These are phyloP conservation scores for Plectropomus leopardus DNA, from an alignment of 2,113 vertebrate genomes.

Conservation along the genomic window DNA sequence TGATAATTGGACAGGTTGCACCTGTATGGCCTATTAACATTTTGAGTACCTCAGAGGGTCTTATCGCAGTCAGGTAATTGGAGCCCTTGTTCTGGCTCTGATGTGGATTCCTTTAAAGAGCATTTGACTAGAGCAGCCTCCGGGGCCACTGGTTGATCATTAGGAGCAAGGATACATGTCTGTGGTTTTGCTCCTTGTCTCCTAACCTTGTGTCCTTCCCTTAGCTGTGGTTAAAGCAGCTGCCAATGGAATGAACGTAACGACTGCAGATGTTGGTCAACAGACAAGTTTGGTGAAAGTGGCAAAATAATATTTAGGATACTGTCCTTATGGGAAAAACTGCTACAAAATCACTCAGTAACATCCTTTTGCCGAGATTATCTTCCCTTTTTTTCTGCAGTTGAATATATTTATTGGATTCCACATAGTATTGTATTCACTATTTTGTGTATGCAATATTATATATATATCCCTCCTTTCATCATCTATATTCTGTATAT, in stretches of 20 bases:
- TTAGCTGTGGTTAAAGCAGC: constrained; percentile 14
- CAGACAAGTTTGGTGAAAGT: not conserved
- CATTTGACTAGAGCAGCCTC: constrained; percentile 58
- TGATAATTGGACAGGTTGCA: constrained; percentile 74
- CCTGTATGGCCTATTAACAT: constrained; percentile 61
- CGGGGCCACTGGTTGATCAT: constrained; percentile 71
- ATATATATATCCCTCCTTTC: too few relatives aligned
- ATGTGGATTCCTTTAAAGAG: constrained; percentile 69
- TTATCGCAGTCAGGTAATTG: constrained; percentile 70
- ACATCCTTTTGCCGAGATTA: not conserved
- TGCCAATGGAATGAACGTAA: not conserved
- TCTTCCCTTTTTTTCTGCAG: not conserved
- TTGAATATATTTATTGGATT: not conserved
- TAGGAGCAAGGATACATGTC: constrained; percentile 58
- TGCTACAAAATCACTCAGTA: not conserved
- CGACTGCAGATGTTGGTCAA: not conserved
- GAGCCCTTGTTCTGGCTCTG: constrained; percentile 61
- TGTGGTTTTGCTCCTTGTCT: constrained; percentile 28
- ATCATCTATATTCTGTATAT: too few relatives aligned
- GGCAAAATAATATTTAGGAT: not conserved
- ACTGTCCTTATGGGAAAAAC: too few relatives aligned
- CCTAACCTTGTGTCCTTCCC: constrained; percentile 38
- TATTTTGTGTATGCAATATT: too few relatives aligned
- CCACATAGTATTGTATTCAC: too few relatives aligned
- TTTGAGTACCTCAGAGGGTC: constrained; percentile 58